Percentiles rank a stretch among this genome's conserved stretches.
phyloP scores from a whole-genome alignment of 2,888 invertebrate genomes.

The Lithophane semibrunnea region DNA sequence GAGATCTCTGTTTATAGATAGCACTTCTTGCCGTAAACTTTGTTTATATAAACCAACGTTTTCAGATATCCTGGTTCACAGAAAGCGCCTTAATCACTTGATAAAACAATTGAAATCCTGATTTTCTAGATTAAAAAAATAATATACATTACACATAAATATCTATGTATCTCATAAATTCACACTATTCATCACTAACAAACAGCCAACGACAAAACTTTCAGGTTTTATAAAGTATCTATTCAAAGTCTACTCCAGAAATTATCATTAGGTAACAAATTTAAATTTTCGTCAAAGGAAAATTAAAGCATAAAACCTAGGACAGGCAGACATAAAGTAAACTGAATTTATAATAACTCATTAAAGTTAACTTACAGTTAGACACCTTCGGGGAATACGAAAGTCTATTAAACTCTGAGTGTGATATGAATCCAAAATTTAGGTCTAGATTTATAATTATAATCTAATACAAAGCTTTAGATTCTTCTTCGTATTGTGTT shows the following conservation, averaged over 20 bases:
- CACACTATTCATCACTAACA: background rate
- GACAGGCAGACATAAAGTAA: conserved; percentile 23
- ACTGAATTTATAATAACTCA: conserved; percentile 38
- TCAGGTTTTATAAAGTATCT: background rate
- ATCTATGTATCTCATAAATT: no score
- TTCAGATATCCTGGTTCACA: no score
- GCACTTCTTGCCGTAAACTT: no score
- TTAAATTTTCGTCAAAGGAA: conserved; percentile 30
- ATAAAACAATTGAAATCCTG: no score
- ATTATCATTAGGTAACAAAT: background rate
- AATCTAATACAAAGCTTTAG: background rate
- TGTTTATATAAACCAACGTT: no score
- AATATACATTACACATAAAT: no score
- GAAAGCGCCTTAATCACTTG: no score
- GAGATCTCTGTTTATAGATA: no score
- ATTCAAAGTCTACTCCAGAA: background rate
- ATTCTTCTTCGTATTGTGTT: background rate
- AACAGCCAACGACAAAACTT: background rate
- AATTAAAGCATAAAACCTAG: background rate
- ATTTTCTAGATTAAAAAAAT: no score
- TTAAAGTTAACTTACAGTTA: conserved; percentile 30
- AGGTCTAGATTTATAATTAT: background rate
- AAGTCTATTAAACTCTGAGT: conserved; percentile 26
- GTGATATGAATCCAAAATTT: conserved; percentile 38
- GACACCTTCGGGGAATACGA: conserved; percentile 29